These are phyloP conservation scores for Arctocebus calabarensis DNA, from an alignment of 2,797 vertebrate genomes.

Conservation along the genomic window DNA sequence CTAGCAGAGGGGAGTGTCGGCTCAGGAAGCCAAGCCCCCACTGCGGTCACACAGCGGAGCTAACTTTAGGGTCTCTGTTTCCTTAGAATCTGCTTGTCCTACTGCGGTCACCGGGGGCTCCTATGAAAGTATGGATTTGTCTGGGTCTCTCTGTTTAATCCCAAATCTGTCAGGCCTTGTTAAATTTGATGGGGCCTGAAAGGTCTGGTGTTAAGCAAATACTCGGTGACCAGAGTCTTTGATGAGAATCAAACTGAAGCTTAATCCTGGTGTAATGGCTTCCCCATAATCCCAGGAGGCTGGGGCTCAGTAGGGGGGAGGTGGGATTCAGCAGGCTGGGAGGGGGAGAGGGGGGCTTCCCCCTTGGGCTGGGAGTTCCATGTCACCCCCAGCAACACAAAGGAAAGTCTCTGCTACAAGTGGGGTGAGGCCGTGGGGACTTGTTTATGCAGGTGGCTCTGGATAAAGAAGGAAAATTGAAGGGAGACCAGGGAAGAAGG, in stretches of 20 bases:
- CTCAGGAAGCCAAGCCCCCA: background rate
- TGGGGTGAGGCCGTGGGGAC: background rate
- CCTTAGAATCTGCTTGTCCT: slow-evolving; percentile 61
- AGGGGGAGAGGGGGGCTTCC: accelerated
- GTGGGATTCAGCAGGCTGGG: background rate
- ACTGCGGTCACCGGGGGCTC: slow-evolving; percentile 59
- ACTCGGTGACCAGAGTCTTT: slow-evolving; percentile 83
- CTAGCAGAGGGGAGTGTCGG: background rate
- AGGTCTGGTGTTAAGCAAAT: slow-evolving; percentile 87
- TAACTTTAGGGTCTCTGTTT: background rate
- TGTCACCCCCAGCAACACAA: too few species aligned
- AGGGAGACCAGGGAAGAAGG: background rate
- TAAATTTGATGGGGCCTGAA: slow-evolving; percentile 85
- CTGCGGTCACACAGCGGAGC: accelerated
- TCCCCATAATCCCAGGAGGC: slow-evolving; percentile 71
- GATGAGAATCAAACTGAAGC: slow-evolving; percentile 83
- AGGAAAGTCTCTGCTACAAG: background rate
- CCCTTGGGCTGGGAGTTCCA: background rate
- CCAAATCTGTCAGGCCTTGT: slow-evolving; percentile 85
- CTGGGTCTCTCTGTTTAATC: slow-evolving; percentile 86
- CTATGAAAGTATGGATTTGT: slow-evolving; percentile 84
- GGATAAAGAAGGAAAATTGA: background rate
- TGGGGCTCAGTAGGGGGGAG: background rate
- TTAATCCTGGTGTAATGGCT: slow-evolving; percentile 83
- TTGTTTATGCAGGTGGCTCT: background rate